Evolutionary conservation across 2,113 vertebrate genomes (phyloP).

Genomic region (Myrmecobius fasciatus): DNA sequence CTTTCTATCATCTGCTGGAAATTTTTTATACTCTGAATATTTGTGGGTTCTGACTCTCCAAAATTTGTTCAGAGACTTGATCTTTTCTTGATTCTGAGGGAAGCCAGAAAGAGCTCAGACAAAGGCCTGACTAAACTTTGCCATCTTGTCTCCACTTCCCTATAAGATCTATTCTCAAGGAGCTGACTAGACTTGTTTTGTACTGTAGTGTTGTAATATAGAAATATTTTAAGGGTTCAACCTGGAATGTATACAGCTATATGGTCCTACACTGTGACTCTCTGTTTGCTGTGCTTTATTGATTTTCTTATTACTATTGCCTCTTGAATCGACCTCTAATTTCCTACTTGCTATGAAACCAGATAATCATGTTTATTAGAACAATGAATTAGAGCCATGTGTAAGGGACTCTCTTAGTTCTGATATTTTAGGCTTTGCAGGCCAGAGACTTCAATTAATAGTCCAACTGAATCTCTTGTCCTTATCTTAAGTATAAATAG

Average conservation of each 20-base stretch:
- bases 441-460: neutral
- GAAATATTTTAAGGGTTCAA: neutral
- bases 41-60: too few relatives aligned
- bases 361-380: neutral
- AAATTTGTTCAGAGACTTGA: too few relatives aligned
- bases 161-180: neutral
- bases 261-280: neutral
- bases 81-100: too few relatives aligned
- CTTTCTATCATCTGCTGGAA: too few relatives aligned
- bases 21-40: too few relatives aligned
- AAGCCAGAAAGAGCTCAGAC: too few relatives aligned
- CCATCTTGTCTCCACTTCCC: too few relatives aligned
- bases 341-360: neutral
- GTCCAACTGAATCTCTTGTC: neutral
- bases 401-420: neutral
- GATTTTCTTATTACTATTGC: neutral
- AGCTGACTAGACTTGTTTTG: neutral
- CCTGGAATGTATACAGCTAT: neutral
- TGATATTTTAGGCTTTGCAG: neutral
- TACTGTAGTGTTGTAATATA: neutral
- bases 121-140: too few relatives aligned
- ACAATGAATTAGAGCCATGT: neutral
- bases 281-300: neutral
- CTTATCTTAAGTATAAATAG: neutral
- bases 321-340: neutral